A percentile compares a stretch with the other conserved stretches of the same genome.
These are phyloP conservation scores for Alauda arvensis DNA, from an alignment of 2,797 vertebrate species.

Conservation along the genomic window DNA sequence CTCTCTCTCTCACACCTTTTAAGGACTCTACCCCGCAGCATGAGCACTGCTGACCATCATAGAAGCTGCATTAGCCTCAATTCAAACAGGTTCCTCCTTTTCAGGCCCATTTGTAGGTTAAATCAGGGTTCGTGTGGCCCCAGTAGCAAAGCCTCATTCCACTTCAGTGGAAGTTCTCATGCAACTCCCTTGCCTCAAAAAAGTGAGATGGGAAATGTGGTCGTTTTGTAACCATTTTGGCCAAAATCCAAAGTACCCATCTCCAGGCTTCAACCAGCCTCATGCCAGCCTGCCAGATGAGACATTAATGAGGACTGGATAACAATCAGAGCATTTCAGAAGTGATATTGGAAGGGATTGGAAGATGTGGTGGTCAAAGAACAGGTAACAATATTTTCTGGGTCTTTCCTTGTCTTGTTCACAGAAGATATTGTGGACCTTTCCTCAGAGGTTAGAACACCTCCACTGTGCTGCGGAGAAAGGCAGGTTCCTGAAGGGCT, in stretches of 20 bases:
- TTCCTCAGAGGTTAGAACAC: neutral
- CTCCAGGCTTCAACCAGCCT: neutral
- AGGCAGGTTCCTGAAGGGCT: neutral
- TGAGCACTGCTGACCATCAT: neutral
- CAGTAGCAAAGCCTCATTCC: neutral
- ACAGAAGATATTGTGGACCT: neutral
- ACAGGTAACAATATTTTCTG: neutral
- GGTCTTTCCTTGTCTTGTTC: neutral
- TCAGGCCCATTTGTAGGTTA: neutral
- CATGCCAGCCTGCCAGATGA: neutral
- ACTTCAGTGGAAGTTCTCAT: neutral
- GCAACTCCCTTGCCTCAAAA: neutral
- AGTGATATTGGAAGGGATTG: neutral
- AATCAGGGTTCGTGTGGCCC: neutral
- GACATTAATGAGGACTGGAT: neutral
- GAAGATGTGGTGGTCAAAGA: neutral
- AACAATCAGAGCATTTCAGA: neutral
- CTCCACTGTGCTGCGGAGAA: neutral
- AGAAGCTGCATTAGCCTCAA: neutral
- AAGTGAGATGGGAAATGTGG: neutral
- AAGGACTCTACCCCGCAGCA: neutral
- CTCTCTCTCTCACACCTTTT: neutral
- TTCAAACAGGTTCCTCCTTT: neutral
- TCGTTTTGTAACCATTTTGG: neutral
- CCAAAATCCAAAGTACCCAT: neutral